Conservation (phyloP, 2,888 invertebrate species). For the Leptinotarsa tumamoca region DNA sequence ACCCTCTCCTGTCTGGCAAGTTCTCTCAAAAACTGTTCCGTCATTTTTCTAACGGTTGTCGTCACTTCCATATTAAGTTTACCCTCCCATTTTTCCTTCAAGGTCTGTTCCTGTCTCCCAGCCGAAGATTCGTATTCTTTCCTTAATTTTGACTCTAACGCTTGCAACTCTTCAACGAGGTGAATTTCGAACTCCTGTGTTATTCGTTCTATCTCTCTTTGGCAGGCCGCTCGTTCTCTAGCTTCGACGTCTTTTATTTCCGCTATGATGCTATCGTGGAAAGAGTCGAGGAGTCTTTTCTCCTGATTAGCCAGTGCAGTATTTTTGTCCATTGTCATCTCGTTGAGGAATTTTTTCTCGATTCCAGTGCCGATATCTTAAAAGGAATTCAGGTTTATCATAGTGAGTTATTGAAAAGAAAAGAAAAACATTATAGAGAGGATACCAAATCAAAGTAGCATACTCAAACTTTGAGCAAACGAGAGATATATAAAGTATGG, state of each 20-base stretch:
- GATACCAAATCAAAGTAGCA: too few species aligned
- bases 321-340: conserved; percentile 57
- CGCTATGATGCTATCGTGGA: conserved; percentile 46
- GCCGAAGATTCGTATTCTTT: conserved; percentile 42
- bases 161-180: conserved; percentile 27
- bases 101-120: conserved; percentile 35
- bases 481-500: too few species aligned
- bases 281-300: conserved; percentile 40
- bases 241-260: conserved; percentile 51
- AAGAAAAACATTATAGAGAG: too few species aligned
- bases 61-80: conserved; percentile 54
- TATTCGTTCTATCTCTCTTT: conserved; percentile 44
- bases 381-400: neutral
- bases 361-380: conserved; percentile 60
- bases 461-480: too few species aligned
- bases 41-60: conserved; percentile 54
- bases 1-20: conserved; percentile 56
- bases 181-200: conserved; percentile 43
- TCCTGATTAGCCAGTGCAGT: conserved; percentile 58
- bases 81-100: conserved; percentile 49
- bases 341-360: conserved; percentile 58
- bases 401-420: neutral
- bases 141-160: conserved; percentile 42
- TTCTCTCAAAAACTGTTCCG: conserved; percentile 54
- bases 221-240: conserved; percentile 47